phyloP scores from a whole-genome alignment of 2,113 vertebrate genomes.

The Zosterops borbonicus region DNA sequence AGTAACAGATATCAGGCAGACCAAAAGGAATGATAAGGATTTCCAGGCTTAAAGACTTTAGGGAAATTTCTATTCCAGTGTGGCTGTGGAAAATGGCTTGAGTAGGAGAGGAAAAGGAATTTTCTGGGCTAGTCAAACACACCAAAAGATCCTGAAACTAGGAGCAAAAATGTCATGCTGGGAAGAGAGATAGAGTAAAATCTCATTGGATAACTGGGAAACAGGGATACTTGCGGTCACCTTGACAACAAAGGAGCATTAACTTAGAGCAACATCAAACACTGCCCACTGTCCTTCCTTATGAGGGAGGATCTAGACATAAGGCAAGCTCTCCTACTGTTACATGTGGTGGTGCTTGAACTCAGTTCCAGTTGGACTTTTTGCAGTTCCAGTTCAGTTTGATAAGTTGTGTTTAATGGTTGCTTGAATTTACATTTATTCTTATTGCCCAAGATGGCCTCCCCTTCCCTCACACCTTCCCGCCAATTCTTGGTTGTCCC shows the following conservation, averaged over 20 bases:
- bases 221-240: not conserved
- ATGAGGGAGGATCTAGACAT: not conserved
- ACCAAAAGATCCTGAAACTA: not conserved
- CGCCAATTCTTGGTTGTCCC: no score
- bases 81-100: not conserved
- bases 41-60: not conserved
- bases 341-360: no score
- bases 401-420: no score
- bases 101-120: not conserved
- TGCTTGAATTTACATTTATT: no score
- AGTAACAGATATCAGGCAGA: not conserved
- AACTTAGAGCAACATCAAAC: not conserved
- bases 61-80: rapidly evolving
- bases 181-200: not conserved
- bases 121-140: not conserved
- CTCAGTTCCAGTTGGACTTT: no score
- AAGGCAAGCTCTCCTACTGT: not conserved
- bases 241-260: not conserved
- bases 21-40: not conserved
- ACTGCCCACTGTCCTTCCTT: not conserved
- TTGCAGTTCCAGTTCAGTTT: no score
- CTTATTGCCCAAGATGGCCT: no score
- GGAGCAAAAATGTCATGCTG: not conserved
- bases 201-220: not conserved
- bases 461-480: no score